Evolutionary conservation across 2,888 invertebrate species (phyloP).

Genomic region (Ashinkailepas kermadecensis): DNA sequence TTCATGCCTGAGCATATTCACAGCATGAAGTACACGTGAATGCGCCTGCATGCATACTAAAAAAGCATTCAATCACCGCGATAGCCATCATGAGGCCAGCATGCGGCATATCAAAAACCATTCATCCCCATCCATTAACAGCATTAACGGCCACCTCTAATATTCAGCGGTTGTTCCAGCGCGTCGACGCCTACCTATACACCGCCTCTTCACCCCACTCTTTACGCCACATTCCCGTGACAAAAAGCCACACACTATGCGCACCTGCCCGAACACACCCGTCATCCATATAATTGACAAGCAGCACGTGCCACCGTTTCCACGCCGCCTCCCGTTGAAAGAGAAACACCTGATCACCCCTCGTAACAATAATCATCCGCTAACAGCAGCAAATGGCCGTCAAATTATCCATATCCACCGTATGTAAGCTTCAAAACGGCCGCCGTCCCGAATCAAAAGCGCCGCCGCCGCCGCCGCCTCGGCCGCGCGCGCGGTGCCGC

Average conservation of each 20-base stretch:
- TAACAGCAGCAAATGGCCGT: not conserved
- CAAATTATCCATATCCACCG: conserved; percentile 21
- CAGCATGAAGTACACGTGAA: no score
- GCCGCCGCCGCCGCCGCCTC: not conserved
- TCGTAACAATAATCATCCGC: conserved; percentile 5
- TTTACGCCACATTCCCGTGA: not conserved
- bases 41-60: no score
- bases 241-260: not conserved
- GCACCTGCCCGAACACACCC: not conserved
- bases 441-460: not conserved
- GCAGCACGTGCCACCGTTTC: conserved; percentile 2
- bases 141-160: no score
- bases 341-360: not conserved
- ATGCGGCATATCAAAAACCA: not conserved
- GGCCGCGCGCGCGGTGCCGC: not conserved
- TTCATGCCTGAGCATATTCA: no score
- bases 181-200: not conserved
- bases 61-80: no score
- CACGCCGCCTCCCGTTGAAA: not conserved
- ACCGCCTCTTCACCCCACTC: not conserved
- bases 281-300: not conserved
- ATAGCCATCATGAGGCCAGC: no score
- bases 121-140: not conserved
- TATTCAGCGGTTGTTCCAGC: no score
- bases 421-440: conserved; percentile 15